Evolutionary conservation across 2,797 vertebrate genomes (phyloP).

Genomic region (Epinephelus awoara): DNA sequence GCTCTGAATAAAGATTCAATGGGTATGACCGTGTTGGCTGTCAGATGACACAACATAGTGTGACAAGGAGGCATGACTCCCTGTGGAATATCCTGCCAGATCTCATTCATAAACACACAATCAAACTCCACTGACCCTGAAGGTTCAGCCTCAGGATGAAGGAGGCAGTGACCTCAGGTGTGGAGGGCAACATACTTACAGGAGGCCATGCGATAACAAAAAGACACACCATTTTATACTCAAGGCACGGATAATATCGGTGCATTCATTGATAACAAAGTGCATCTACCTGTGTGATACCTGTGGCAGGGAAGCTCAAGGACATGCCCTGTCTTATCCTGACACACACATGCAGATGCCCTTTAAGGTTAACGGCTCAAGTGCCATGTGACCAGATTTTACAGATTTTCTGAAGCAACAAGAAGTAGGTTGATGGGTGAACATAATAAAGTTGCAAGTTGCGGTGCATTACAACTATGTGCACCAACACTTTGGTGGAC

Average conservation of each 20-base stretch:
- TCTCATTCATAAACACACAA: neutral
- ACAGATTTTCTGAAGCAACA: neutral
- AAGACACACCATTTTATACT: slow-evolving; percentile 7
- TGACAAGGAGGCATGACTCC: too few relatives aligned
- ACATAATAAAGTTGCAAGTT: neutral
- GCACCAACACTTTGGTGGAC: too few relatives aligned
- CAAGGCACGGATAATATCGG: slow-evolving; percentile 36
- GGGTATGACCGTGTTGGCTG: too few relatives aligned
- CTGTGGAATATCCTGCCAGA: too few relatives aligned
- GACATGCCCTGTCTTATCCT: neutral
- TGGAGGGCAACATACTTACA: slow-evolving; percentile 9
- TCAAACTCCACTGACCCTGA: neutral
- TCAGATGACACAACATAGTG: too few relatives aligned
- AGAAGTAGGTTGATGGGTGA: neutral
- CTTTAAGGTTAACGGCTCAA: neutral
- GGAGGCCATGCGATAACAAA: neutral
- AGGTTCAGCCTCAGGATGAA: neutral
- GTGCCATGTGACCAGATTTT: neutral
- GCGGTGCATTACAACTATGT: neutral
- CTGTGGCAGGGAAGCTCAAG: slow-evolving; percentile 1
- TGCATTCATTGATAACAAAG: slow-evolving; percentile 27
- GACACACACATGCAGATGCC: neutral
- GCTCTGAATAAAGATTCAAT: too few relatives aligned
- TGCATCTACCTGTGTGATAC: neutral
- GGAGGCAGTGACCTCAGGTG: neutral